Conservation (phyloP, 2,797 vertebrate species). For the Spheniscus humboldti region DNA sequence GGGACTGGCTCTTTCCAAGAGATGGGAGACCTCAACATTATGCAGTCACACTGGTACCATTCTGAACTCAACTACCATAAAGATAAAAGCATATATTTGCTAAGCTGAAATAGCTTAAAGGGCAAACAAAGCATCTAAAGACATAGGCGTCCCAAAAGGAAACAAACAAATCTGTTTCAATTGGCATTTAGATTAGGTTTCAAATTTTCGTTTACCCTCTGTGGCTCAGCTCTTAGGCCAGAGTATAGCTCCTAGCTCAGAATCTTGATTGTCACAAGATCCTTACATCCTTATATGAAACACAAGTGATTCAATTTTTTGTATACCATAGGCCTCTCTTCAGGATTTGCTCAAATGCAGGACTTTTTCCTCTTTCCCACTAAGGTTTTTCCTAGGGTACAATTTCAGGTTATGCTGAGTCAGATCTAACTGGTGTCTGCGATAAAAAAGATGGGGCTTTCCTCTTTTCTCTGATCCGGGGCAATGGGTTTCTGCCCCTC, state of each 20-base stretch:
- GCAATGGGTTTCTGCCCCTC: background rate
- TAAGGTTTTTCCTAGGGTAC: background rate
- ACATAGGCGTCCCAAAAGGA: background rate
- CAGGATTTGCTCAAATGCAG: background rate
- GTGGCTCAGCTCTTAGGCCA: background rate
- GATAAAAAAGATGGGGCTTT: background rate
- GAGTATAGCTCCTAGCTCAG: background rate
- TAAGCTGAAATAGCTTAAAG: background rate
- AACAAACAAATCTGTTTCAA: background rate
- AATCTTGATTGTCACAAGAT: background rate
- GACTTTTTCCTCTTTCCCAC: background rate
- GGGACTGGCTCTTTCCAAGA: background rate
- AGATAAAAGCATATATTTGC: background rate
- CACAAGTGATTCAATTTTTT: background rate
- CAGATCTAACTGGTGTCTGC: background rate
- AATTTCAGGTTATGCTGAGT: background rate
- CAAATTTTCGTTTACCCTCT: background rate
- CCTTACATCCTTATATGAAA: background rate
- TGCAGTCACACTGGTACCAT: background rate
- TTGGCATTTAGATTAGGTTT: background rate
- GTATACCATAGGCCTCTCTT: background rate
- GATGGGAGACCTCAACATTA: background rate
- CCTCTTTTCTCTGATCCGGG: background rate
- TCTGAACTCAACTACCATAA: background rate
- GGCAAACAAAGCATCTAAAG: background rate